Percentiles rank a stretch among this genome's conserved stretches.
Conservation (phyloP, 2,113 vertebrate genomes). For the Ciconia boyciana region DNA sequence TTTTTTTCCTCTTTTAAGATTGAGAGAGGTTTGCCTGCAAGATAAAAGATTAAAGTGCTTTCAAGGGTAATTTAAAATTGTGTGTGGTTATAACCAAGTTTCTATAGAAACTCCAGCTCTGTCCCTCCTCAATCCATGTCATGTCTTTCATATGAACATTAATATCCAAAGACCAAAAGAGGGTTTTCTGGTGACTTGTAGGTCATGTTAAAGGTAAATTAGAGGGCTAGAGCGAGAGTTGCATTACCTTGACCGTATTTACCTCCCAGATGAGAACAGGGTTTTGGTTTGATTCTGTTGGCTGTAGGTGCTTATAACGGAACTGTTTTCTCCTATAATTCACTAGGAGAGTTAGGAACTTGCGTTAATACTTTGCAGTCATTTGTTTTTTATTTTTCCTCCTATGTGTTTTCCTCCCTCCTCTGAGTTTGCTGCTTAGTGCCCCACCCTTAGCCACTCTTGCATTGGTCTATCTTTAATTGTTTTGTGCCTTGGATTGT, state of each 20-base stretch:
- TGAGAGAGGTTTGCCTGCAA: not conserved
- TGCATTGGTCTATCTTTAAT: not conserved
- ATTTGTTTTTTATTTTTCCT: not conserved
- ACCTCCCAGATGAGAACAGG: not conserved
- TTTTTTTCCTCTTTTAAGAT: not conserved
- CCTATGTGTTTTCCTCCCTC: not conserved
- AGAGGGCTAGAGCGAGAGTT: not conserved
- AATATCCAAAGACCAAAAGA: not conserved
- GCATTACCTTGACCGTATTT: fast-evolving
- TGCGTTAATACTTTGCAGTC: not conserved
- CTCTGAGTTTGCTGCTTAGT: not conserved
- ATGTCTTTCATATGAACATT: not conserved
- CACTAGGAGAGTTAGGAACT: not conserved
- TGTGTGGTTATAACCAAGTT: not conserved
- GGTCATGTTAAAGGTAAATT: not conserved
- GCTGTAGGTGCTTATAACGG: not conserved
- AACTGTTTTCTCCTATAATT: not conserved
- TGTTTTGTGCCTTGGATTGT: not conserved
- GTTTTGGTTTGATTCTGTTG: not conserved
- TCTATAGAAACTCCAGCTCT: not conserved
- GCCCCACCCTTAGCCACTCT: not conserved
- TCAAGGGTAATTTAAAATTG: not conserved
- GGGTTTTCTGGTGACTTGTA: not conserved
- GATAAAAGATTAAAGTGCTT: not conserved
- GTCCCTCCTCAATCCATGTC: not conserved